phyloP scores from a whole-genome alignment of 1,140 invertebrate species.

The Zaprionus ghesquierei region DNA sequence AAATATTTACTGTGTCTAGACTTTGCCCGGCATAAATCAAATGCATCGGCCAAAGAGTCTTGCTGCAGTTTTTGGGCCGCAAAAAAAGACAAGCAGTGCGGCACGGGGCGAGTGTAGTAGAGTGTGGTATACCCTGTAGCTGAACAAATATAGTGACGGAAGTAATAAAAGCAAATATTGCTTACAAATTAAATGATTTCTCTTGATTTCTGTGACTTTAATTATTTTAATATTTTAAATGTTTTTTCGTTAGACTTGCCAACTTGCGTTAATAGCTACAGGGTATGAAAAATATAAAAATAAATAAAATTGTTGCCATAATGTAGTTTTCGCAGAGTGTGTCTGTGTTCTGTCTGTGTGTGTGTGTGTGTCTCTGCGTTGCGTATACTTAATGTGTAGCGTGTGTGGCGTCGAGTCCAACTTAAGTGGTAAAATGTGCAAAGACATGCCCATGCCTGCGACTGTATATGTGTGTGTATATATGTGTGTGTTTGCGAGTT shows the following conservation, averaged over 20 bases:
- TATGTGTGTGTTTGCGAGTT: slow-evolving; percentile 28
- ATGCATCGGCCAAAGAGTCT: slow-evolving; percentile 57
- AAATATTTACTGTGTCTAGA: slow-evolving; percentile 81
- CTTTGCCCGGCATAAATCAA: slow-evolving; percentile 71
- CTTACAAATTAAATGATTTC: too few relatives aligned
- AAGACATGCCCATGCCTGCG: neutral
- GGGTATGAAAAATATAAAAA: slow-evolving; percentile 37
- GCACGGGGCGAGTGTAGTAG: neutral
- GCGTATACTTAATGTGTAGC: slow-evolving; percentile 45
- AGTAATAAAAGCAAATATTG: too few relatives aligned
- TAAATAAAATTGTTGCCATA: slow-evolving; percentile 42
- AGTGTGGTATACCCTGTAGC: neutral
- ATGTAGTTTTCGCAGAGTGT: slow-evolving; percentile 28
- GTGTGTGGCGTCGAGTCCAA: slow-evolving; percentile 24
- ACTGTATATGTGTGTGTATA: neutral
- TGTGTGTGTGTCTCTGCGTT: slow-evolving; percentile 21
- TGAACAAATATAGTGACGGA: too few relatives aligned
- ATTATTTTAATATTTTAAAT: too few relatives aligned
- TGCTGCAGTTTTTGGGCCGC: slow-evolving; percentile 41
- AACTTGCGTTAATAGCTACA: neutral
- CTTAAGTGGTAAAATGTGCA: slow-evolving; percentile 31
- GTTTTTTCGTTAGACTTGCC: neutral
- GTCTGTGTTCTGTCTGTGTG: slow-evolving; percentile 1
- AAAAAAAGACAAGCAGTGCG: slow-evolving; percentile 13
- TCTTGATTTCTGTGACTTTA: too few relatives aligned